Base-by-base conservation (phyloP, 2,113 vertebrate genomes). In the Galemys pyrenaicus region DNA sequence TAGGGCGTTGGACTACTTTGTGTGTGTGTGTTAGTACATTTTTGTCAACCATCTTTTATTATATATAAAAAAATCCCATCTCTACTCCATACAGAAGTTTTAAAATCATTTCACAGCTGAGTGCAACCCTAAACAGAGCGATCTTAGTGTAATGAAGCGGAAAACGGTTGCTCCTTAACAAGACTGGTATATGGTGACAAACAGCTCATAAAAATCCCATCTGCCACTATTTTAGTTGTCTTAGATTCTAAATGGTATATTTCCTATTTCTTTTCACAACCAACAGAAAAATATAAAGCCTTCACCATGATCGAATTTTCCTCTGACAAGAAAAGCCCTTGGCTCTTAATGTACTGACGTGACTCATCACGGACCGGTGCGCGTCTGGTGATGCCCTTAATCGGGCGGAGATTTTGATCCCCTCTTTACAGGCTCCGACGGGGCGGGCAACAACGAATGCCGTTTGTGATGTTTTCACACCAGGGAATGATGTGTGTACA, bases 71-170 rank as follows among this genome's bases (percentile, higher is more conserved):
- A 98, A 97, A 75, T 65, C 91, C 94, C 81, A 97, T 98, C 96
- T 98, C 96, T 97, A 95, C 98, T 98, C 97, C 97, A 98, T 98
- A 98, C 87, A 98, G 97, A 98, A 98, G 92, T 98, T 98, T 98
- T 98, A 98, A 98, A 98, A 98, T 98, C 97, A 98, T 99, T 99
- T 98, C 98, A 98, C 98, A 98, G 98, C 94, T 98, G 98, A 99
- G 97, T 98, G 98, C 92, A 98, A 97, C 89, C 98, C 97, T 98
- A 98, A 98, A 98, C 98, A 98, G 98, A 97, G 98, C 98, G 97
- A 98, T 99, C 98, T 98, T 98, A 96, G 98, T 97, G 98, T 98
- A 98, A 99, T 98, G 98, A 98, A 98, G 98, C 98, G 98, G 98
- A 98, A 98, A 98, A 98, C 58, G 85, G 98, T 97, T 98, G 96